A percentile compares a stretch with the other conserved stretches of the same genome.
Evolutionary conservation across 2,113 vertebrate species (phyloP).

Genomic region (Canis aureus): DNA sequence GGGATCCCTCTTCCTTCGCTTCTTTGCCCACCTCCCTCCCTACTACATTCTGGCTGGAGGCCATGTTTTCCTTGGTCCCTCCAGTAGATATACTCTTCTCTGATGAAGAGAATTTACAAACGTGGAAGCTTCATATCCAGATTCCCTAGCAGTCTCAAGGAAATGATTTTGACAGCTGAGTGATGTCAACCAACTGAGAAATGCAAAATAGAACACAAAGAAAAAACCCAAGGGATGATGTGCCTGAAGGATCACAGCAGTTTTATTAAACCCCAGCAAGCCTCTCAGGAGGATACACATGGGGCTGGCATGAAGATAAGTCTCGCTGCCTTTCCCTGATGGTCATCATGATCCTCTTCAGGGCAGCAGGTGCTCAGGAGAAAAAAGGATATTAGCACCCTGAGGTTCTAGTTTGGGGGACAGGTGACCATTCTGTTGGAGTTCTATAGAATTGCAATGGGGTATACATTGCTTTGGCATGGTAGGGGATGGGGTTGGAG

Average conservation of each 20-base stretch:
- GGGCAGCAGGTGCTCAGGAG: background rate
- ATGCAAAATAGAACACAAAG: constrained; percentile 62
- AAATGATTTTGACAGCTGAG: constrained; percentile 68
- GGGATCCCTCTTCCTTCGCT: background rate
- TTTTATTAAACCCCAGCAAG: constrained; percentile 15
- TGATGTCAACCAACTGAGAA: constrained; percentile 52
- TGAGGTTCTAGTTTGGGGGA: background rate
- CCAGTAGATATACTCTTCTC: background rate
- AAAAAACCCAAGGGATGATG: background rate
- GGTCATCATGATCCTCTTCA: background rate
- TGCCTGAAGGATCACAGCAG: background rate
- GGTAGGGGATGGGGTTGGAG: background rate
- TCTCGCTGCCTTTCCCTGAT: background rate
- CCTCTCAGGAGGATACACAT: background rate
- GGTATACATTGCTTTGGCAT: fast-evolving
- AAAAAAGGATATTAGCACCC: background rate
- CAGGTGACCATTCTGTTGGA: background rate
- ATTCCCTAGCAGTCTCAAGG: constrained; percentile 45
- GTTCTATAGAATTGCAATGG: background rate
- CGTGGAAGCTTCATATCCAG: background rate
- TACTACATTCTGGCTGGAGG: constrained; percentile 15
- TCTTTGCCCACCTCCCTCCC: background rate
- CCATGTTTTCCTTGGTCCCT: background rate
- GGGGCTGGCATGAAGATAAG: background rate
- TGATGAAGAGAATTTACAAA: background rate